A percentile compares a stretch with the other conserved stretches of the same genome.
These are phyloP conservation scores for Petrocephalus schoutedeni DNA, from an alignment of 2,797 vertebrate genomes.

Conservation along the genomic window DNA sequence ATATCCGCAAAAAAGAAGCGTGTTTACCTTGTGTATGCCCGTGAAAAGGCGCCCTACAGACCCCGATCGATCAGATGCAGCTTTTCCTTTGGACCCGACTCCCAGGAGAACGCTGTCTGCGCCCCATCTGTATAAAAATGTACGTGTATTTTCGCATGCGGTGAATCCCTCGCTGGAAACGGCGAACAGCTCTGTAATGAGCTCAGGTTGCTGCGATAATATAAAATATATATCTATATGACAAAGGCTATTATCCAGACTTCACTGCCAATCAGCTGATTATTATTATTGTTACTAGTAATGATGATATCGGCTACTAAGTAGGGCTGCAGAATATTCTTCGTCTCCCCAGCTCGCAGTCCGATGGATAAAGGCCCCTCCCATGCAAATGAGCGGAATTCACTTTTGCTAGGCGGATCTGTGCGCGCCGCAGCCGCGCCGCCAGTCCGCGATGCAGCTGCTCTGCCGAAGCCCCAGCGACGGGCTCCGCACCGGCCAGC, in stretches of 20 bases:
- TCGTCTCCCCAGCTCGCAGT: not conserved
- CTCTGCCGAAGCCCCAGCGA: not conserved
- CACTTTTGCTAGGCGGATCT: not conserved
- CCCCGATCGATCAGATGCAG: not conserved
- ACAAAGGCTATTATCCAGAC: not conserved
- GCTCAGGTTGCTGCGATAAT: not conserved
- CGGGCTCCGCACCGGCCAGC: not conserved
- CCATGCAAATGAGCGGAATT: not conserved
- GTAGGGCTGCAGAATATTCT: not conserved
- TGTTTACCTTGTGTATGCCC: constrained; percentile 17
- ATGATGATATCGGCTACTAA: not conserved
- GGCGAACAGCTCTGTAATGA: not conserved
- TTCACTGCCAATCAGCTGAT: constrained; percentile 2
- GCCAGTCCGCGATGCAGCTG: not conserved
- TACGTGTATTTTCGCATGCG: not conserved
- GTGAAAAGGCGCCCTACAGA: not conserved
- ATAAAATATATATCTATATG: not conserved
- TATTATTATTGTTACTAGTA: not conserved
- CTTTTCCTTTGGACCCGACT: not conserved
- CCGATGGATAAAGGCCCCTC: not conserved
- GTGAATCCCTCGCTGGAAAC: not conserved
- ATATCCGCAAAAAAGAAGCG: not conserved
- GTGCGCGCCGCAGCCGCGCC: not conserved
- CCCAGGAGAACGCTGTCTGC: not conserved
- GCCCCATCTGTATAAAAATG: constrained; percentile 14